Evolutionary conservation across 2,797 vertebrate genomes (phyloP), one percentile per base, ranked within the genome.

Genomic region (Micromesistius poutassou): DNA sequence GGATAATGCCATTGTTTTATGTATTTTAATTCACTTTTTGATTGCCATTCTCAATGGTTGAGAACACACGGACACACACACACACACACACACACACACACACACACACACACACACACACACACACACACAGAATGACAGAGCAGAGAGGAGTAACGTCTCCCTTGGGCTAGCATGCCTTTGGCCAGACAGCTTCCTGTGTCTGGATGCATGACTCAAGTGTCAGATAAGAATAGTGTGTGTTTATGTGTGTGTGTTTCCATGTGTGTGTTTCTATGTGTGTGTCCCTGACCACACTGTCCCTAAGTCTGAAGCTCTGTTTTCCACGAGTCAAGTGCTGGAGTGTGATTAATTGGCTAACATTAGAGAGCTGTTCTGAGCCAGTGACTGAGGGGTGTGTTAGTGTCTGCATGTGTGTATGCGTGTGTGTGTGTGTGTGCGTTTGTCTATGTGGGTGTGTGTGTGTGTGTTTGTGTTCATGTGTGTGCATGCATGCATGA

Each of bases 171-270:
- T 0, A 74, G 74, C 84, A 73, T 82, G 87, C 88, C 87, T 89
- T 87, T 86, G 87, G 84, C 87, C 84, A 87, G 89, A 89, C 86
- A 30, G 81, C 87, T 90, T 91, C 88, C 88, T 87, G 81, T 73
- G 82, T 91, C 84, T 87, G 85, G 83, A 86, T 77, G 82, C 84
- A 88, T 87, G 91, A 90, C 85, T 89, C 88, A 87, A 83, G 85
- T 84, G 84, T 79, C 83, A 73, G 77, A 81, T 87, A 85, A 86
- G 82, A 87, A 80, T 79, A 82, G 74, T 66, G 14, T 72, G 22
- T 16, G 2, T 1, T 46, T 75, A 1, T 31, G 2, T 73, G 71
- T 72, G 71, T 72, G 71, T 73, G 30, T 72, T 73, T 76, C 38
- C 75, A 72, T 46, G 75, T 66, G 14, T 72, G 22, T 16, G 3